Evolutionary conservation across 2,797 vertebrate genomes (phyloP), one percentile per base, ranked within the genome.

Genomic region (Euphonia xanthogaster): DNA sequence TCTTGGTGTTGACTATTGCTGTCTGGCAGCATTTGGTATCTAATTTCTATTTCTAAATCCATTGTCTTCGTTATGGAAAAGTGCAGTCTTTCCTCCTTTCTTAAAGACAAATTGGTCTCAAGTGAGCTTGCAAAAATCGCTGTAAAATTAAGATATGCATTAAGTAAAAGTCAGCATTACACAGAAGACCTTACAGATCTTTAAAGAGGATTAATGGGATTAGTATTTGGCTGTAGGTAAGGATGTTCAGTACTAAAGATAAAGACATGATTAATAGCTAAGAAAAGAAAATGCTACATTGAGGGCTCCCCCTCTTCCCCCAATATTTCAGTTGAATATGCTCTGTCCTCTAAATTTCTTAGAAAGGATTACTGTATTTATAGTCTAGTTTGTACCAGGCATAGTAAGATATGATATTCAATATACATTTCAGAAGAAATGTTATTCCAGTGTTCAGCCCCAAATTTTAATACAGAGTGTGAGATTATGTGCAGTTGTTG

Each of bases 141-240:
- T 88, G 75, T 90, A 86, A 95, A 95, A 93, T 72, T 66, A 91
- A 94, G 62, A 48, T 88, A 75, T 20, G 27, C 47, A 19, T 91
- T 96, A 94, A 91, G 35, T 91, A 86, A 89, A 93, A 96, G 82
- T 88, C 94, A 92, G 79, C 87, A 94, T 92, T 93, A 91, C 91
- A 88, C 62, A 30, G 82, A 91, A 96, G 81, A 91, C 87, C 72
- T 78, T 93, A 63, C 61, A 78, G 90, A 81, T 96, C 85, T 96
- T 95, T 92, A 93, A 95, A 92, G 68, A 86, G 77, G 88, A 94
- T 96, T 94, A 93, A 90, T 90, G 48, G 79, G 74, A 96, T 96
- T 95, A 94, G 57, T 35, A 80, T 73, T 93, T 95, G 90, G 28
- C 77, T 92, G 40, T 76, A 85, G 91, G 83, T 94, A 78, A 76